Evolutionary conservation across 2,888 invertebrate genomes (phyloP), one percentile per base, ranked within the genome.

Genomic region (Julus scandinavius): DNA sequence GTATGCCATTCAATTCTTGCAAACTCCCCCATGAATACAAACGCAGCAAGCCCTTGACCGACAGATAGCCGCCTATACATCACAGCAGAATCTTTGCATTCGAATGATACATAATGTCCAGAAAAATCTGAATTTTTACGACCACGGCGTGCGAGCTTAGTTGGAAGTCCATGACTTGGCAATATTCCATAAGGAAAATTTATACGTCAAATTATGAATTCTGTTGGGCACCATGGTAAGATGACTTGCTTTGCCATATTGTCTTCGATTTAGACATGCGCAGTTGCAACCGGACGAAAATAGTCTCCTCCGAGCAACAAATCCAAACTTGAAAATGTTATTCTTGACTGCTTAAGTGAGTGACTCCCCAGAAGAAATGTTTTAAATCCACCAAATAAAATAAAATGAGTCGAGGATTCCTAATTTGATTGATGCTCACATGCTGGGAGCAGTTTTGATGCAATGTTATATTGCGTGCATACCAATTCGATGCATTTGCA

Each of bases 111-210:
- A 20, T 63, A 63, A 63, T 63, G 63, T 63, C 63, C 63, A 63
- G 63, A n/a, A 63, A 63, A 63, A 63, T 63, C 63, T 63, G 63
- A 63, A 63, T 63, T 63, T 63, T 63, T 63, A 63, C 15, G n/a
- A 63, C 63, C 63, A 20, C 20, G 1, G 63, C 20, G 63, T 6
- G 4, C 5, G 63, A 63, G 63, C 63, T 63, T 63, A 63, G 63
- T 9, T 20, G 63, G 20, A 9, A 20, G 63, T 63, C 20, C 63
- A 63, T 63, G 63, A 63, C 63, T 63, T 20, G 63, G 63, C 63
- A 6, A 15, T n/a, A 63, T 63, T 63, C 63, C 63, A 63, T 6
- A 20, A 63, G 20, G 63, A 63, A 63, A 63, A 63, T 63, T 4
- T 63, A 63, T 63, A 2, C 63, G 63, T 63, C 4, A 0, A 63